Evolutionary conservation across 35 echinoderm and acorn worm species (phyloP), one percentile per base, ranked within the genome.

Genomic region (Apostichopus californicus): DNA sequence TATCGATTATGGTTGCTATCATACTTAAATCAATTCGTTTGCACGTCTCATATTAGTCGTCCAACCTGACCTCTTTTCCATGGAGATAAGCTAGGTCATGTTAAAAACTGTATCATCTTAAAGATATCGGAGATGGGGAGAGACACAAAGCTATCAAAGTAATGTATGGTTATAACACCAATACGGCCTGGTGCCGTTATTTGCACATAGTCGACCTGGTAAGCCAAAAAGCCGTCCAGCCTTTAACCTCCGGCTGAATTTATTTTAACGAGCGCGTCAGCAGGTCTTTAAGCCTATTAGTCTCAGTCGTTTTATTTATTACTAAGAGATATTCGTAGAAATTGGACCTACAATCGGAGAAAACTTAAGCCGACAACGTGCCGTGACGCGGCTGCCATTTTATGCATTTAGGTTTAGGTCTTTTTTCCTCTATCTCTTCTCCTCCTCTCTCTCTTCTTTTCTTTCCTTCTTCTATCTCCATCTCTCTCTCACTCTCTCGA

Each of bases 351-450:
- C 71, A 75, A 75, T 5, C 21, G 20, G 71, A 46, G 78, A n/a
- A 55, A 85, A 21, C 34, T 58, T 85, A 56, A 85, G 81, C 57
- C 81, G 81, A 59, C 55, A 25, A 85, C 81, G 81, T 58, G 34
- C 81, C 17, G 57, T 17, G 81, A 59, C 55, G 81, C 81, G 5
- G 81, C 21, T 59, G 81, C 56, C 81, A 85, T 56, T 85, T 85
- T 85, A 58, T 85, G 56, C 57, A 55, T 81, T 81, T 61, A 61
- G 7, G 58, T 61, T 8, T 28, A 28, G 26, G 26, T 28, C 26
- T 28, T 28, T 61, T 21, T 85, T 20, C 15, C 15, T 85, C 8
- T 68, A 14, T 9, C 18, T 68, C 8, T 68, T 13, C 64, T 68
- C 64, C 18, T 68, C 64, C 17, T 68, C 9, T 66, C 64, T 68